These are phyloP conservation scores for Priapulus caudatus DNA, from an alignment of 2,888 invertebrate genomes.

Conservation along the genomic window DNA sequence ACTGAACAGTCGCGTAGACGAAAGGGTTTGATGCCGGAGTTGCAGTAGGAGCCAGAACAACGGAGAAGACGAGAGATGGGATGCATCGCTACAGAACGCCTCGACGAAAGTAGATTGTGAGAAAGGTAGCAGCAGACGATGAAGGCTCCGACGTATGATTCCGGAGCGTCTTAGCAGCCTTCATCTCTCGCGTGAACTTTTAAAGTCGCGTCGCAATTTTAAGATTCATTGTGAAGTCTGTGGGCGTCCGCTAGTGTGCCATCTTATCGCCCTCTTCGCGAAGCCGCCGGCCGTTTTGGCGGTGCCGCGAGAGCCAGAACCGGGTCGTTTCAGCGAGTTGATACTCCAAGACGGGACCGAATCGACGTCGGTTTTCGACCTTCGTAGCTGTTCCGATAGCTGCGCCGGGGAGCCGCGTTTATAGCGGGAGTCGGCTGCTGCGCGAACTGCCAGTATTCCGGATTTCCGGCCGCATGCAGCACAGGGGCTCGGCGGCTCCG, in stretches of 20 bases:
- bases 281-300: neutral
- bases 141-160: slow-evolving; percentile 37
- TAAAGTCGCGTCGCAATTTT: neutral
- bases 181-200: slow-evolving; percentile 28
- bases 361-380: neutral
- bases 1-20: slow-evolving; percentile 36
- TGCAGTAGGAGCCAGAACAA: slow-evolving; percentile 38
- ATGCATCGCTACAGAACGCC: slow-evolving; percentile 33
- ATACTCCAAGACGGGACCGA: too few relatives aligned
- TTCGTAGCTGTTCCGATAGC: neutral
- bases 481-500: neutral
- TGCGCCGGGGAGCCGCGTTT: neutral
- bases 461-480: neutral
- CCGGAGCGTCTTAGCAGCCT: slow-evolving; percentile 37
- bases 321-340: too few relatives aligned
- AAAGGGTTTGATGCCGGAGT: slow-evolving; percentile 36
- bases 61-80: slow-evolving; percentile 29
- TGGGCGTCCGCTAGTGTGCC: neutral
- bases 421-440: neutral
- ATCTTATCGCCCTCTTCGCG: too few relatives aligned
- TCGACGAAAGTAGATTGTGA: slow-evolving; percentile 34
- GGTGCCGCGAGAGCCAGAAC: too few relatives aligned
- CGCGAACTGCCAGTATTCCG: neutral
- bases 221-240: neutral
- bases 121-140: slow-evolving; percentile 36